Percentiles rank a stretch among this genome's conserved stretches.
phyloP scores from a whole-genome alignment of 2,888 invertebrate genomes.

The Stenotaenia linearis region DNA sequence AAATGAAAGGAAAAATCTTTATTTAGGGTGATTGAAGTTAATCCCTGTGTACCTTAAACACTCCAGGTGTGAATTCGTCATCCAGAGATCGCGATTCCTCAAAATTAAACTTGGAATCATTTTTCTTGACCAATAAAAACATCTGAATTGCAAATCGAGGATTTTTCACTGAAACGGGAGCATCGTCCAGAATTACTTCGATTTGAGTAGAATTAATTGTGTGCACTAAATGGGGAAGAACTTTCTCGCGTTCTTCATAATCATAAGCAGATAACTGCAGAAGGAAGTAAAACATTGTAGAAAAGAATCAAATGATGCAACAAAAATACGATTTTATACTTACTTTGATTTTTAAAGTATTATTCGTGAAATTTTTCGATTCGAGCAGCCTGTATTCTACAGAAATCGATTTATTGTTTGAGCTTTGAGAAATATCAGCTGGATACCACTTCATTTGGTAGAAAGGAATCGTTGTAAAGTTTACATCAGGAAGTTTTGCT shows the following conservation, averaged over 20 bases:
- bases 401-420: background rate
- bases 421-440: background rate
- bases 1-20: background rate
- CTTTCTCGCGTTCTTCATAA: background rate
- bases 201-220: background rate
- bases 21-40: too few species aligned
- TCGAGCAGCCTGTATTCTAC: background rate
- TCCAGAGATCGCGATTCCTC: background rate
- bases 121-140: background rate
- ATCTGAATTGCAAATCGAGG: background rate
- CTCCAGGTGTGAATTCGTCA: conserved; percentile 24
- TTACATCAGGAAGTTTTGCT: background rate
- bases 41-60: conserved; percentile 27
- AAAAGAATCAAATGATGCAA: background rate
- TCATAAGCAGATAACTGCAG: background rate
- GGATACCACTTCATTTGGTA: background rate
- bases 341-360: background rate
- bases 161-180: background rate
- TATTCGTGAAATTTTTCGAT: background rate
- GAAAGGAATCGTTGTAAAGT: background rate
- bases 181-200: background rate
- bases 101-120: background rate
- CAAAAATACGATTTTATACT: background rate
- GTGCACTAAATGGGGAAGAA: conserved; percentile 5
- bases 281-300: background rate